A percentile compares a stretch with the other conserved stretches of the same genome.
Evolutionary conservation across 2,797 vertebrate species (phyloP).

Genomic region (Aplochiton taeniatus): DNA sequence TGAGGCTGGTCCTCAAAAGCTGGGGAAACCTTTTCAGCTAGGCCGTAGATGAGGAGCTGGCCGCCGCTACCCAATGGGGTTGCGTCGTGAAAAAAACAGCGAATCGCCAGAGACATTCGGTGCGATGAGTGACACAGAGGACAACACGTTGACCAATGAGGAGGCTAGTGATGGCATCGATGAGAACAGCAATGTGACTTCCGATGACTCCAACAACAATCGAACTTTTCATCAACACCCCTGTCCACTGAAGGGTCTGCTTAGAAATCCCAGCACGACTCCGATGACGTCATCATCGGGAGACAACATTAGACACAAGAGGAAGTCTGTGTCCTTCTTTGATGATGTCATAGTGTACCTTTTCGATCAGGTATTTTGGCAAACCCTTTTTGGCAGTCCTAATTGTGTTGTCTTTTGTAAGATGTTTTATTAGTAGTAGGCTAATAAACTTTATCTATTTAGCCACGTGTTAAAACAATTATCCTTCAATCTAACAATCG

Average conservation of each 20-base stretch:
- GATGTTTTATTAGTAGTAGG: no score
- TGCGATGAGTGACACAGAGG: slow-evolving; percentile 13
- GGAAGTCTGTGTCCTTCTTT: slow-evolving; percentile 62
- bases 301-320: slow-evolving; percentile 19
- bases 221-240: not conserved
- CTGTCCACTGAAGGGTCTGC: slow-evolving; percentile 5
- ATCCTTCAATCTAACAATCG: no score
- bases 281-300: not conserved
- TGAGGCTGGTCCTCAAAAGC: slow-evolving; percentile 9
- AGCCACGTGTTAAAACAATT: no score
- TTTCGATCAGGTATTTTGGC: slow-evolving; percentile 62
- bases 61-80: slow-evolving; percentile 55
- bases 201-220: slow-evolving; percentile 18
- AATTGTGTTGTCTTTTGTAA: no score
- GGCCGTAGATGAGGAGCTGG: slow-evolving; percentile 21
- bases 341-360: slow-evolving; percentile 63
- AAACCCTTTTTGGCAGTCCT: no score
- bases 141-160: not conserved
- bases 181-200: slow-evolving; percentile 6
- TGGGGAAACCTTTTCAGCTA: slow-evolving; percentile 29
- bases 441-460: no score
- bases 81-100: slow-evolving; percentile 68
- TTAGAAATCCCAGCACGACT: slow-evolving; percentile 16
- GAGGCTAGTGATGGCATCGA: slow-evolving; percentile 21
- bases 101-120: slow-evolving; percentile 58